Percentiles rank a stretch among this genome's conserved stretches.
Conservation (phyloP, 2,888 invertebrate species). For the Archaeoteleia sp. region DNA sequence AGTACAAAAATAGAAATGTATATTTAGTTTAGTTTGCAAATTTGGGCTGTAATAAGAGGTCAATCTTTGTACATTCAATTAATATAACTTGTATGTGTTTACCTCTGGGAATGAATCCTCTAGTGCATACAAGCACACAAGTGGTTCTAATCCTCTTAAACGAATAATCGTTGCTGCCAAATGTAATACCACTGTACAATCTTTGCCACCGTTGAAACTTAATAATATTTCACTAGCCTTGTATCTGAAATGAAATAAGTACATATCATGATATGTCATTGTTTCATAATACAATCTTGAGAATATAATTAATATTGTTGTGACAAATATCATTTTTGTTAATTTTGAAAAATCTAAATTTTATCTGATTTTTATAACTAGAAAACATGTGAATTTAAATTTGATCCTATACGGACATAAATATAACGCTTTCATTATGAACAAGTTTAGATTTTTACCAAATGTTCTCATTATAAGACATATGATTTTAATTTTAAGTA, state of each 20-base stretch:
- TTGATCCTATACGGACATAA: too few species aligned
- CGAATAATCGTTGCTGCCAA: conserved; percentile 77
- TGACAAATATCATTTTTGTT: too few species aligned
- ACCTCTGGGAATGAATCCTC: conserved; percentile 88
- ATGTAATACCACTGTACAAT: conserved; percentile 94
- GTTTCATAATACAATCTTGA: too few species aligned
- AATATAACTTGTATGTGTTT: neutral
- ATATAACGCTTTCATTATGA: too few species aligned
- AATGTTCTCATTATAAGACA: too few species aligned
- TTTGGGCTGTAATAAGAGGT: neutral
- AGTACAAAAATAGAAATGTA: too few species aligned
- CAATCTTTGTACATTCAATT: neutral
- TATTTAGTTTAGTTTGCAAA: neutral
- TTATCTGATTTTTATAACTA: too few species aligned
- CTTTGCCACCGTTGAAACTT: conserved; percentile 99
- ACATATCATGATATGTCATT: neutral
- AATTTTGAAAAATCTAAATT: too few species aligned
- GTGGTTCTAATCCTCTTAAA: conserved; percentile 73
- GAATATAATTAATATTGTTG: too few species aligned
- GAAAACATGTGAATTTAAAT: too few species aligned
- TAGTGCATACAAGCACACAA: conserved; percentile 88
- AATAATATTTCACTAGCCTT: conserved; percentile 87
- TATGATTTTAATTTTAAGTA: too few species aligned
- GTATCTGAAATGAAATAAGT: conserved; percentile 77
- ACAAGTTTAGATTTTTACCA: neutral